These are phyloP conservation scores for Pyrocephalus nanus DNA, from an alignment of 2,797 vertebrate species.

Conservation along the genomic window DNA sequence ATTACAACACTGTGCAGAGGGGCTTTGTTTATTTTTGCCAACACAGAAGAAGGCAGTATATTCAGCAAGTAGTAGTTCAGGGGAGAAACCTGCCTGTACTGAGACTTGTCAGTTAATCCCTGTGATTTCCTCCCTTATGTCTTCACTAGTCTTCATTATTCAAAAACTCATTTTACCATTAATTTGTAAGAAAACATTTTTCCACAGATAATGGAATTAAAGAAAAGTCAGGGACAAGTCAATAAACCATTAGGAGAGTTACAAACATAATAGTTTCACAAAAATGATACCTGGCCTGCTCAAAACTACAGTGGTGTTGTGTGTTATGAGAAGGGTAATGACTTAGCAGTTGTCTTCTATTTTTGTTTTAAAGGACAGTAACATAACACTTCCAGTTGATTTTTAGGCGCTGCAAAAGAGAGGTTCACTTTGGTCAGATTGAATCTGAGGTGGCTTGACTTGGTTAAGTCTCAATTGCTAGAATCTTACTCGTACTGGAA, in stretches of 20 bases:
- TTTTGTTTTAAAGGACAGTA: not conserved
- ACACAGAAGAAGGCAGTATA: not conserved
- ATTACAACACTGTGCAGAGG: not conserved
- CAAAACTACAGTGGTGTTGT: not conserved
- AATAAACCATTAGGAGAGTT: constrained; percentile 54
- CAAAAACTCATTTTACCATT: constrained; percentile 46
- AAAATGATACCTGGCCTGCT: not conserved
- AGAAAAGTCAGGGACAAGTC: constrained; percentile 35
- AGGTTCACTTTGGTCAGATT: not conserved
- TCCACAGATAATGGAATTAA: constrained; percentile 31
- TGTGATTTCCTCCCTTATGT: constrained; percentile 5
- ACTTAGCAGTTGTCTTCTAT: not conserved
- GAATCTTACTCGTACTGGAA: not conserved
- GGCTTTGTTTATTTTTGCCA: constrained; percentile 18
- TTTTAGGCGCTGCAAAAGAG: not conserved
- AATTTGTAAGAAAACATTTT: constrained; percentile 54
- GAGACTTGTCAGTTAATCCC: constrained; percentile 32
- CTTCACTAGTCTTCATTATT: constrained; percentile 49
- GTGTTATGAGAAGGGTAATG: not conserved
- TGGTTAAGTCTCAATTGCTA: not conserved
- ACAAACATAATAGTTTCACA: not conserved
- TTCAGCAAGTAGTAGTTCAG: constrained; percentile 25
- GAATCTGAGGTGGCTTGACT: not conserved
- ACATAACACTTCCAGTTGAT: not conserved
- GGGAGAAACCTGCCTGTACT: constrained; percentile 3